Percentiles rank a stretch among this genome's conserved stretches.
These are phyloP conservation scores for Dipus sagitta DNA, from an alignment of 2,797 vertebrate species.

Conservation along the genomic window DNA sequence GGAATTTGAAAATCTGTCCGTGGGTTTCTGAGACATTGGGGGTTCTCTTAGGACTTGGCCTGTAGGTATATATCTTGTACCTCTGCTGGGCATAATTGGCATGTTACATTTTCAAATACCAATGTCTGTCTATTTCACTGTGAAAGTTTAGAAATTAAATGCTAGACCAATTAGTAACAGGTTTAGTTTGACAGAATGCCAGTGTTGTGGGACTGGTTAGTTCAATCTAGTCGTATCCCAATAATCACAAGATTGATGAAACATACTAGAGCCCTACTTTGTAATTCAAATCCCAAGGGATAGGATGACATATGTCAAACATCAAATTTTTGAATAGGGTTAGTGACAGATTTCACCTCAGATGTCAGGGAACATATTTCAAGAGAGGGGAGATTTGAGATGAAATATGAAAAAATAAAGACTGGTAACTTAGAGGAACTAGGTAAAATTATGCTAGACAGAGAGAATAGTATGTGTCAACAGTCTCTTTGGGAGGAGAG, in stretches of 20 bases:
- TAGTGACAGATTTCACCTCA: neutral
- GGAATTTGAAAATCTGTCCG: neutral
- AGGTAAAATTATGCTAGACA: neutral
- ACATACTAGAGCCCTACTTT: neutral
- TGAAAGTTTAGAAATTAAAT: neutral
- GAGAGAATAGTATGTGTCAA: neutral
- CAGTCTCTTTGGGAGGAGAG: neutral
- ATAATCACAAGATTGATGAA: neutral
- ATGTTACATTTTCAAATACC: neutral
- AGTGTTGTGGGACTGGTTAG: neutral
- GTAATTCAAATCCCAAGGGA: conserved; percentile 35
- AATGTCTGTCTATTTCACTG: neutral
- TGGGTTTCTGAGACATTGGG: neutral
- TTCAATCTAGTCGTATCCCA: neutral
- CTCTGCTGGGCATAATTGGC: neutral
- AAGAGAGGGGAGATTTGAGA: neutral
- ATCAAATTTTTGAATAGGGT: neutral
- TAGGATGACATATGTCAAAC: neutral
- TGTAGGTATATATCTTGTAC: neutral
- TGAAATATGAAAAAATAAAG: conserved; percentile 19
- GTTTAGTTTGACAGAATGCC: neutral
- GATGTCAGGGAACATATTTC: neutral
- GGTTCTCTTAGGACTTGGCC: neutral
- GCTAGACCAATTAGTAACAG: neutral
- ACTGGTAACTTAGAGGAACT: neutral